Conservation (phyloP, 2,888 invertebrate genomes). For the Pediacus dermestoides region DNA sequence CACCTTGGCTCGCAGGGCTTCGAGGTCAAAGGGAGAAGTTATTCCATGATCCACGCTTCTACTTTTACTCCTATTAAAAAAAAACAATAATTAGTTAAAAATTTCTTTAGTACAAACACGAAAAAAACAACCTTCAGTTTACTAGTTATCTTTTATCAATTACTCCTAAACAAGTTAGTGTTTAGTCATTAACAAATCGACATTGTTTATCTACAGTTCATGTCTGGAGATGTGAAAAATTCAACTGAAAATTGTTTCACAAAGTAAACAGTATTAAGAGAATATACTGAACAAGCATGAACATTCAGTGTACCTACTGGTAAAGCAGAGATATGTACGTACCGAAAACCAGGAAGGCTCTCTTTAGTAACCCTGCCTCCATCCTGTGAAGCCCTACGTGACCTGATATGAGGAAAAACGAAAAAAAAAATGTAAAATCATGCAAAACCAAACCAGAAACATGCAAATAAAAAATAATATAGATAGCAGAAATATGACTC, state of each 20-base stretch:
- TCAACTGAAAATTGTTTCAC: too few species aligned
- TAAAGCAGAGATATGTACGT: too few species aligned
- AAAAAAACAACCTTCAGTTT: too few species aligned
- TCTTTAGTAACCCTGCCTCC: conserved; percentile 55
- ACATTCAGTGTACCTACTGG: too few species aligned
- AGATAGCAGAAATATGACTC: conserved; percentile 13
- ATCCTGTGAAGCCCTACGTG: conserved; percentile 84
- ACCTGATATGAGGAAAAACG: conserved; percentile 59
- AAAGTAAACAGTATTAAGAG: too few species aligned
- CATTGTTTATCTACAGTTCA: too few species aligned
- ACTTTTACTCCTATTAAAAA: conserved; percentile 73
- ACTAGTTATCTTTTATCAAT: too few species aligned
- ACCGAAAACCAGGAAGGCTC: conserved; percentile 44
- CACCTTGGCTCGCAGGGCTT: conserved; percentile 78
- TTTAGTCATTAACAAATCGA: too few species aligned
- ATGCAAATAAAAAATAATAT: conserved; percentile 16
- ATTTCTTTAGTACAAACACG: too few species aligned
- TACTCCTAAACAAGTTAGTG: too few species aligned
- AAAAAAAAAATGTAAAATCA: conserved; percentile 34
- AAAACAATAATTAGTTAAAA: neutral
- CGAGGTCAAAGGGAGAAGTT: conserved; percentile 80
- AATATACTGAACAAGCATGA: too few species aligned
- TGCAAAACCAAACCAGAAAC: conserved; percentile 11
- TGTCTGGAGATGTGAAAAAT: too few species aligned
- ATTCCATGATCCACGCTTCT: conserved; percentile 89